Percentiles rank a stretch among this genome's conserved stretches.
phyloP scores from a whole-genome alignment of 2,797 vertebrate genomes.

The Catamblyrhynchus diadema region DNA sequence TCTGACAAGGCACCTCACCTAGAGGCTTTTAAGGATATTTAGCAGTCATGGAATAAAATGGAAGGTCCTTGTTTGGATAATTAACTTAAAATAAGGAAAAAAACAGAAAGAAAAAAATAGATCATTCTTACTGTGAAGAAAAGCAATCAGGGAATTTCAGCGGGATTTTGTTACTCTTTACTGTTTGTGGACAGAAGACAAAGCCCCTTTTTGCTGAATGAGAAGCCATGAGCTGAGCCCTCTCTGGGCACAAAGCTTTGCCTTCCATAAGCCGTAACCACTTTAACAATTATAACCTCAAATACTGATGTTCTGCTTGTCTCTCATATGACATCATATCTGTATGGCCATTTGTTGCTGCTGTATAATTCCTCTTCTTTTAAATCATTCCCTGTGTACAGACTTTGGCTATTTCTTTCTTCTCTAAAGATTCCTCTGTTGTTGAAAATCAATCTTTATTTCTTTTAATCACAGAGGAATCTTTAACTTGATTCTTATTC shows the following conservation, averaged over 20 bases:
- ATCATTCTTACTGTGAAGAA: not conserved
- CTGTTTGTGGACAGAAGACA: not conserved
- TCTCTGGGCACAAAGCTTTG: not conserved
- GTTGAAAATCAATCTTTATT: not conserved
- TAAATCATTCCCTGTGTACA: accelerated
- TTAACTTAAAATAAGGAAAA: not conserved
- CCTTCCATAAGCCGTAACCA: not conserved
- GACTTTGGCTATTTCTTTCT: not conserved
- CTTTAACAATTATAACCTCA: not conserved
- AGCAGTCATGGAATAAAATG: not conserved
- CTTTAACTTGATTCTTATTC: not conserved
- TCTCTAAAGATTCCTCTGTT: not conserved
- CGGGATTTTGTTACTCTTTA: not conserved
- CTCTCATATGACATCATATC: not conserved
- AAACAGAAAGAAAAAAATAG: not conserved
- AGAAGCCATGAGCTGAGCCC: not conserved
- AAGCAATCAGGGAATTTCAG: not conserved
- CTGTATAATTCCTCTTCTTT: not conserved
- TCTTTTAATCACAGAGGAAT: not conserved
- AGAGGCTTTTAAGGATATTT: not conserved
- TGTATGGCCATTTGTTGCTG: not conserved
- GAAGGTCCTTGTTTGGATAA: not conserved
- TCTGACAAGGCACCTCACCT: not conserved
- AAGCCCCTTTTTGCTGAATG: not conserved
- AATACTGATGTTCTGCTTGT: not conserved